Base-by-base conservation (phyloP, 2,797 vertebrate species). In the Sebastes nivosus region DNA sequence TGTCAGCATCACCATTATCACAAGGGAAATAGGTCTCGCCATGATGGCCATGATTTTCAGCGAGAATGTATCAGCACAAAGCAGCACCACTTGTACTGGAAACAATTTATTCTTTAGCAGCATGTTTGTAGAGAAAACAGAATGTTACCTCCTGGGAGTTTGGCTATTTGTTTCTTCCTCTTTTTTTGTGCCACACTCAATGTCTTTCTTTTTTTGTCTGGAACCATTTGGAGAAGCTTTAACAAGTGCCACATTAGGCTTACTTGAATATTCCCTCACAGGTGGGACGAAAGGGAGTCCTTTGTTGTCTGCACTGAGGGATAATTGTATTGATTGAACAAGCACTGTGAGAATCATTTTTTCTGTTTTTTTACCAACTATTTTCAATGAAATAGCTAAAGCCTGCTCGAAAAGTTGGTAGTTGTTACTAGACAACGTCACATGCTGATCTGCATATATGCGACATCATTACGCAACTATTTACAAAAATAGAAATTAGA, bases 121-220 rank as follows among this genome's bases (percentile, higher is more conserved):
- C 12, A 11, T 57, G 59, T 67, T 73, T 20, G 29, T 36, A 32
- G 66, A 80, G 25, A 66, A 86, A 80, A 69, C 32, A 8, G n/a
- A n/a, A 66, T 82, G 69, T 42, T 59, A 30, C 63, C 71, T 70
- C 55, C 70, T 67, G 25, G 68, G 68, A 78, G 38, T 67, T 73
- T 13, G 59, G 11, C 27, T 60, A 27, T 79, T 82, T 74, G 73
- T 70, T 63, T 73, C 7, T 25, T 72, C 18, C 24, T 42, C 18
- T 50, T 27, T 12, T 58, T 18, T 24, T 70, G 25, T 55, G 38
- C 20, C 6, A 59, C 36, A 63, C 8, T 42, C 16, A 8, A 42
- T 74, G 18, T 18, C 32, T 83, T 68, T 81, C 18, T n/a, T 27
- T 74, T 69, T 59, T 67, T 5, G 34, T 52, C 25, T 79, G 27